Evolutionary conservation across 2,113 vertebrate genomes (phyloP), one percentile per base, ranked within the genome.

Genomic region (Cyprinodon tularosa): DNA sequence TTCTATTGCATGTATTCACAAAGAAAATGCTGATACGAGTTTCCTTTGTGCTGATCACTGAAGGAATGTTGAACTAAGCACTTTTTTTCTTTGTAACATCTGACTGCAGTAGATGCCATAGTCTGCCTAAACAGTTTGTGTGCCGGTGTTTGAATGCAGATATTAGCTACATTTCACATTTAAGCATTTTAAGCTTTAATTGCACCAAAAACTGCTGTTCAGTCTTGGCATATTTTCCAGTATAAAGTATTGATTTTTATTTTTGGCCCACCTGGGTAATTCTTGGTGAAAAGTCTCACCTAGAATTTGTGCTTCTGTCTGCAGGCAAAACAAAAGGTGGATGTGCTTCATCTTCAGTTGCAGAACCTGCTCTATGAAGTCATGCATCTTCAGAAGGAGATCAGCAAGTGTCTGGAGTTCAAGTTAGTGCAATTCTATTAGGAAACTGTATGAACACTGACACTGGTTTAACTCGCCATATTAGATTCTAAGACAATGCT

Each of bases 371-470:
- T 98, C 12, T 99, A 99, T 20, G 98, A 99, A 92, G 97, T 99
- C 82, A 96, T 99, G 97, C 98, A 99, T 87, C 94, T 99, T 72
- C 98, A 99, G 92, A 99, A 99, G 50, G 98, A 99, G 93, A 99
- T 99, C 89, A 97, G 97, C 84, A 99, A 99, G 45, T 99, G 98
- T 88, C 91, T 99, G 68, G 98, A 99, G 80, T 99, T 99, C 88
- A 99, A 98, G 98, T 99, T 84, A 97, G 97, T 93, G 38, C 4
- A 60, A 66, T 65, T 62, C 11, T 37, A 37, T 62, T 62, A 7
- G 37, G 61, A 57, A 15, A 57, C 3, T n/a, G 50, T n/a, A n/a
- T 3, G 17, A 7, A 45, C 50, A 57, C 20, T 57, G 20, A 10
- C 50, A n/a, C 17, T 20, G n/a, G 17, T 57, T 57, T n/a, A 57